Conservation (phyloP, 2,113 vertebrate species). For the Chloroceryle aenea region DNA sequence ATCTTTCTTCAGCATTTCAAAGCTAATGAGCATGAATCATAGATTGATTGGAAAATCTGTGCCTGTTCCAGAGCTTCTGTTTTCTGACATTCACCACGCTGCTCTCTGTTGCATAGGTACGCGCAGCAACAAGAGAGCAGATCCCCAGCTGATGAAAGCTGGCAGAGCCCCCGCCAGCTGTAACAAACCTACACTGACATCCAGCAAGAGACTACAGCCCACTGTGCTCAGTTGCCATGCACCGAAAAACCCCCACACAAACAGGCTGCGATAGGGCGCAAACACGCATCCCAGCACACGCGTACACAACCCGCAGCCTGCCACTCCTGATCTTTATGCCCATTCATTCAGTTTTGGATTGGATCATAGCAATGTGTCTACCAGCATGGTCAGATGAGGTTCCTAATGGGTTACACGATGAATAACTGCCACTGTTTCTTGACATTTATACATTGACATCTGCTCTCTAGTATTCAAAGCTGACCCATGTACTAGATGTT, state of each 20-base stretch:
- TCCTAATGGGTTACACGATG: background rate
- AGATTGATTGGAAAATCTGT: background rate
- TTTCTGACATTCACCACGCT: background rate
- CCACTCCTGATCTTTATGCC: background rate
- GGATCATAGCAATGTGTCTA: background rate
- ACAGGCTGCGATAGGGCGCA: background rate
- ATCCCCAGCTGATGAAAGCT: background rate
- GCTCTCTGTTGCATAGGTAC: background rate
- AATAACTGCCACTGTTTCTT: slow-evolving; percentile 12
- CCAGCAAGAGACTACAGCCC: background rate
- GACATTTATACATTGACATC: background rate
- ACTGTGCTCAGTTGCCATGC: background rate
- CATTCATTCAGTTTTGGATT: background rate
- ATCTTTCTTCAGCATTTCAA: slow-evolving; percentile 44
- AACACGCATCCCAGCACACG: rapidly evolving
- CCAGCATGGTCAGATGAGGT: background rate
- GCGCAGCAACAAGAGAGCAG: background rate
- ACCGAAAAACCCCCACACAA: rapidly evolving
- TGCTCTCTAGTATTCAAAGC: background rate
- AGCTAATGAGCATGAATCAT: slow-evolving; percentile 48
- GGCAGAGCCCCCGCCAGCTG: background rate
- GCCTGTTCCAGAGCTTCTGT: background rate
- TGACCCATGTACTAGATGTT: background rate
- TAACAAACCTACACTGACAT: background rate
- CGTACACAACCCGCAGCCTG: background rate